Evolutionary conservation across 2,797 vertebrate species (phyloP).

Genomic region (Forpus xanthops): DNA sequence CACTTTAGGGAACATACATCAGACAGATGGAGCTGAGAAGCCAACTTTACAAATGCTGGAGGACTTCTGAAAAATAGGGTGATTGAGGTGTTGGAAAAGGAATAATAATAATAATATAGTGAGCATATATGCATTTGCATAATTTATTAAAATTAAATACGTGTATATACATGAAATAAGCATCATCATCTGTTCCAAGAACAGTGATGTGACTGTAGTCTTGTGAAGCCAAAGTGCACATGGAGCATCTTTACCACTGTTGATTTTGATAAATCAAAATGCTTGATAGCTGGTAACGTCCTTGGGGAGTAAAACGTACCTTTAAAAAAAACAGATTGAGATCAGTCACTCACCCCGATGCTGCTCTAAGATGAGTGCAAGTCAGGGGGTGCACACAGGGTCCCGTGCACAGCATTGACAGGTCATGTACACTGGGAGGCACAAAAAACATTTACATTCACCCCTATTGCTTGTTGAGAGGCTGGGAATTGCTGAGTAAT

Average conservation of each 20-base stretch:
- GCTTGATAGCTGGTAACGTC: not conserved
- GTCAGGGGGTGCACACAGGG: not conserved
- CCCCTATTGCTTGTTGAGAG: not conserved
- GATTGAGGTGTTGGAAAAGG: not conserved
- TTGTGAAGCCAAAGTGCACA: not conserved
- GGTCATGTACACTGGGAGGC: not conserved
- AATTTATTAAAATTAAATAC: not conserved
- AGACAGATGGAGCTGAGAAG: not conserved
- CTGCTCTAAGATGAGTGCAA: not conserved
- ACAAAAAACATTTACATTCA: not conserved
- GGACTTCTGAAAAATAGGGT: not conserved
- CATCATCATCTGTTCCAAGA: not conserved
- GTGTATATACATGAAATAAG: not conserved
- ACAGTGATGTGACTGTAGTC: not conserved
- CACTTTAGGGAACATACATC: not conserved
- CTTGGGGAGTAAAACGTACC: not conserved
- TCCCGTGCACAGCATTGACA: accelerated
- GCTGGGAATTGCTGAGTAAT: not conserved
- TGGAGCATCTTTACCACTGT: not conserved
- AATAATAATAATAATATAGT: not conserved
- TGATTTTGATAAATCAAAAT: too few relatives aligned
- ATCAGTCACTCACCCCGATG: not conserved
- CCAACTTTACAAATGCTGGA: not conserved
- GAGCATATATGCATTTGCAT: not conserved
- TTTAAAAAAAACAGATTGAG: not conserved